Base-by-base conservation (phyloP, 2,888 invertebrate genomes). In the Noctua janthe region DNA sequence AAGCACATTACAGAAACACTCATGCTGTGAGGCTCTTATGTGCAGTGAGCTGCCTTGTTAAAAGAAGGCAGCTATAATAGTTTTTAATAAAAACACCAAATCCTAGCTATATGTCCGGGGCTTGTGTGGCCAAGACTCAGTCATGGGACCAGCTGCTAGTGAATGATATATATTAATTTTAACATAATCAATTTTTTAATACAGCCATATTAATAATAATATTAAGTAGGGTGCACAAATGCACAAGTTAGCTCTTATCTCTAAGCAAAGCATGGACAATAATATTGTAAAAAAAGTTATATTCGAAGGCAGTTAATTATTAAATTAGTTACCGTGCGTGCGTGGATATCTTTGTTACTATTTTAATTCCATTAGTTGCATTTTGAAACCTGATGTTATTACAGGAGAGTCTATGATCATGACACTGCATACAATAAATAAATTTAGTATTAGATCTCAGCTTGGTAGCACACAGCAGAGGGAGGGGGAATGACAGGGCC, bases 321-420 rank as follows among this genome's bases (percentile, higher is more conserved):
- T 56, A n/a, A 13, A 71, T 54, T n/a, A 80, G 20, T 15, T 15
- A 23, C 39, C 66, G 47, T 23, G n/a, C 2, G 23, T 47, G 35
- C 15, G 35, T 39, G 15, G 2, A 78, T 82, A 82, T 43, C 23
- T 59, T 71, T 64, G 20, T 72, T 56, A 74, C 29, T 29, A 51
- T 64, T 82, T 71, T n/a, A 59, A 71, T 71, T 77, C 43, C 78
- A 74, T 75, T 79, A 83, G 75, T 79, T 74, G 62, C 74, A 75
- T 66, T 35, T 51, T 54, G 29, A 71, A 74, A 47, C 35, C 69
- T 72, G 56, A n/a, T 69, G 8, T n/a, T 69, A 66, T 71, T 73
- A 73, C 64, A 73, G 70, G 59, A 29, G 29, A 67, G 20, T 74
- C n/a, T 47, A 43, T n/a, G 39, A 64, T 72, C 64, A 62, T 71